Conservation (phyloP, 2,113 vertebrate genomes). For the Neopipo cinnamomea region DNA sequence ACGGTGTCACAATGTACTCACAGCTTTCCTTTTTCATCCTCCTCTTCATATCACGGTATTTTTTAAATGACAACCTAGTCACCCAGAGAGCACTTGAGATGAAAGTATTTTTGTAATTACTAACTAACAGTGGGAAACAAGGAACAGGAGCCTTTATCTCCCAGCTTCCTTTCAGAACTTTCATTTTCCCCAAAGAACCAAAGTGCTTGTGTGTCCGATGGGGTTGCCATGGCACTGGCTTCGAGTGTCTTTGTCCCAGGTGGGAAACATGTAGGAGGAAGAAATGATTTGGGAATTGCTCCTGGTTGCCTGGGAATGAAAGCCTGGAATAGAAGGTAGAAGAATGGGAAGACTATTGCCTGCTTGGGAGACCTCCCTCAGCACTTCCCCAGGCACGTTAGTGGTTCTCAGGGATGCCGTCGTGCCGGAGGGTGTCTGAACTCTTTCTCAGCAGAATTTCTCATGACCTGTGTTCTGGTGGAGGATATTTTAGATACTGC, state of each 20-base stretch:
- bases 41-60: background rate
- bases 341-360: slow-evolving; percentile 66
- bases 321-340: slow-evolving; percentile 48
- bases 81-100: slow-evolving; percentile 53
- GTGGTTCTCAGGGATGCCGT: background rate
- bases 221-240: slow-evolving; percentile 77
- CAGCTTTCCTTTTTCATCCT: slow-evolving; percentile 19
- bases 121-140: slow-evolving; percentile 72
- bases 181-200: slow-evolving; percentile 68
- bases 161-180: slow-evolving; percentile 74
- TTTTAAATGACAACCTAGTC: slow-evolving; percentile 52
- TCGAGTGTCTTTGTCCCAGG: slow-evolving; percentile 82
- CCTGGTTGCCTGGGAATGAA: slow-evolving; percentile 83
- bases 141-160: slow-evolving; percentile 72
- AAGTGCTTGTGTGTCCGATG: slow-evolving; percentile 67
- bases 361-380: slow-evolving; percentile 23
- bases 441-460: slow-evolving; percentile 44
- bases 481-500: background rate
- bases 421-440: background rate
- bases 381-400: slow-evolving; percentile 1
- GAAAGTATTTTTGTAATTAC: slow-evolving; percentile 78
- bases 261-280: slow-evolving; percentile 75
- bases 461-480: slow-evolving; percentile 43
- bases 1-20: background rate
- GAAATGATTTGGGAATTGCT: slow-evolving; percentile 79